Evolutionary conservation across 1,140 invertebrate genomes (phyloP), one percentile per base, ranked within the genome.

Genomic region (Papilio glaucus): DNA sequence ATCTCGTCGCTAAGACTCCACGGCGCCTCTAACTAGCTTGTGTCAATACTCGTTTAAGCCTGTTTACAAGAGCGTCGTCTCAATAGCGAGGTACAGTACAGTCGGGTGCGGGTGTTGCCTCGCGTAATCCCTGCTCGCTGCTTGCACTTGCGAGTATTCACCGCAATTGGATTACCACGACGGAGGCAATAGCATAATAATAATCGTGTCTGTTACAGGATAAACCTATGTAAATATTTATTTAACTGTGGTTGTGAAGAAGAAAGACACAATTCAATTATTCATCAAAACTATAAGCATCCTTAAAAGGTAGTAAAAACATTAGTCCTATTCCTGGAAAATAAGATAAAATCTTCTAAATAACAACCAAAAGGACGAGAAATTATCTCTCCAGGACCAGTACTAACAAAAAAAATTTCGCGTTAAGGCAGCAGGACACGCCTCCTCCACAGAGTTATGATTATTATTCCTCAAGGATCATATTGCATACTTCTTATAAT

Each of bases 151-250:
- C n/a, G 29, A 37, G 60, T 26, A 8, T 62, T 62, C 60, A 5
- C 60, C 60, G 49, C 49, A 62, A 62, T 62, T 62, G 29, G 60
- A 62, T 62, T 62, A 62, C 60, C 60, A 37, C 60, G 15, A 26
- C 29, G 60, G 60, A 62, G 29, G 37, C 60, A 62, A 15, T 37
- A 33, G 26, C 26, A 62, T 62, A 37, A 62, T 37, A 62, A 62
- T 62, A 62, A 62, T 62, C 33, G 12, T 12, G 24, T 61, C 29
- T 18, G 60, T 26, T 37, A 9, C 33, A 33, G 29, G 29, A 37
- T 62, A 62, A 33, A 62, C 12, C 15, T 37, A 62, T 6, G 26
- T 62, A 62, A 33, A 33, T 33, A 33, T 33, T 3, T 2, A 33
- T 33, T 33, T n/a, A n/a, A n/a, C n/a, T n/a, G n/a, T n/a, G n/a